These are phyloP conservation scores for Lutjanus erythropterus DNA, from an alignment of 2,113 vertebrate species.

Conservation along the genomic window DNA sequence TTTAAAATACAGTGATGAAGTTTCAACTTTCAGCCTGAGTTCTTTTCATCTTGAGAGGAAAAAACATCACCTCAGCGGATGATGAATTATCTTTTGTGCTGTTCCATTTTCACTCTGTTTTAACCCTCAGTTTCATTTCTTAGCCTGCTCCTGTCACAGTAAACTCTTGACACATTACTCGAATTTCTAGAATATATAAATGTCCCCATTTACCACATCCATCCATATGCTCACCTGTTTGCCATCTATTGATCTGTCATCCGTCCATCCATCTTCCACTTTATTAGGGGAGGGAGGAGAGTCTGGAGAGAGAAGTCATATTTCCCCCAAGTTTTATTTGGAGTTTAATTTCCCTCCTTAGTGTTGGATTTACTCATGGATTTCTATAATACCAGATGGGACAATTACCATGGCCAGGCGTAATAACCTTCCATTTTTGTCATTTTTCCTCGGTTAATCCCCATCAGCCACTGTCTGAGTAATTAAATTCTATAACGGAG, in stretches of 20 bases:
- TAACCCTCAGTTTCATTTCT: conserved; percentile 1
- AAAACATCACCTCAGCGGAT: neutral
- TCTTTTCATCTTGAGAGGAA: neutral
- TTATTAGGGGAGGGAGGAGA: neutral
- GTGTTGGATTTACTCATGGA: conserved; percentile 24
- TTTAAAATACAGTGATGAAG: neutral
- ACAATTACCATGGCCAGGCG: conserved; percentile 27
- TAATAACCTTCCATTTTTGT: conserved; percentile 57
- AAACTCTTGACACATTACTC: neutral
- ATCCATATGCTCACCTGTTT: neutral
- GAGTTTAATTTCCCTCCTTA: conserved; percentile 11
- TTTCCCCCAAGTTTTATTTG: conserved; percentile 17
- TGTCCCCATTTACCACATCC: neutral
- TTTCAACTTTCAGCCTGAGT: neutral
- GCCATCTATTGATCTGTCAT: neutral
- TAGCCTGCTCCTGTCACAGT: neutral
- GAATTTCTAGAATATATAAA: neutral
- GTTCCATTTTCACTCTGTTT: neutral
- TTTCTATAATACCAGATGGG: conserved; percentile 36
- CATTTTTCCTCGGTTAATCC: conserved; percentile 52
- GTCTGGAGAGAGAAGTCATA: neutral
- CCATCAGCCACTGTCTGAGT: conserved; percentile 38
- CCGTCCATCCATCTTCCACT: neutral
- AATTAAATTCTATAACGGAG: conserved; percentile 49
- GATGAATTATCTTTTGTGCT: neutral